A percentile compares a stretch with the other conserved stretches of the same genome.
Evolutionary conservation across 2,888 invertebrate species (phyloP).

Genomic region (Nineta flava): DNA sequence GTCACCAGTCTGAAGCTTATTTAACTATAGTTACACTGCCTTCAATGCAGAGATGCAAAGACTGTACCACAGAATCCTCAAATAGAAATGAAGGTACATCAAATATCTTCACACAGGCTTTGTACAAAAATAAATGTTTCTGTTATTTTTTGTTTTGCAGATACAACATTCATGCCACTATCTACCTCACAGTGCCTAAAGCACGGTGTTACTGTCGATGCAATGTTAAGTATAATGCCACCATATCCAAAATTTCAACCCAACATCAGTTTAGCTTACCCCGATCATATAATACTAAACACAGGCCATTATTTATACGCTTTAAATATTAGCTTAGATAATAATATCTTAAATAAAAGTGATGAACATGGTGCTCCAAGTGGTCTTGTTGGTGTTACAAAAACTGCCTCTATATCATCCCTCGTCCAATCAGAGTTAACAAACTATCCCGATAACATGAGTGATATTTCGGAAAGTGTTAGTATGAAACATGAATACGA

Average conservation of each 20-base stretch:
- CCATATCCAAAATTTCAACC: slow-evolving; percentile 47
- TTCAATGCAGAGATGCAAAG: slow-evolving; percentile 42
- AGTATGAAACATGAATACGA: slow-evolving; percentile 21
- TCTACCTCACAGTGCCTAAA: slow-evolving; percentile 43
- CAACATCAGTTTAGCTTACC: slow-evolving; percentile 25
- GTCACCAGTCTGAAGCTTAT: slow-evolving; percentile 30
- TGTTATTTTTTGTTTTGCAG: background rate
- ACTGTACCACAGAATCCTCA: slow-evolving; percentile 34
- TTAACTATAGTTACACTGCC: slow-evolving; percentile 52
- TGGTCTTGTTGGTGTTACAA: background rate
- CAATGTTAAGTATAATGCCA: slow-evolving; percentile 78
- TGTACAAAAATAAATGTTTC: background rate
- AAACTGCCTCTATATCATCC: background rate
- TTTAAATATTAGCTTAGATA: slow-evolving; percentile 23
- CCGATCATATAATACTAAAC: slow-evolving; percentile 27
- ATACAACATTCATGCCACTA: background rate
- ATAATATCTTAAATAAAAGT: background rate
- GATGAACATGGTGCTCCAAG: background rate
- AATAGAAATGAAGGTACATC: slow-evolving; percentile 18
- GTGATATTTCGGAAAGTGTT: slow-evolving; percentile 25
- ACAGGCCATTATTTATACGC: slow-evolving; percentile 29
- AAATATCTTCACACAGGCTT: background rate
- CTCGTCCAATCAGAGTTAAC: background rate
- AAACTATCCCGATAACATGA: slow-evolving; percentile 18
- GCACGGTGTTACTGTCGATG: slow-evolving; percentile 84